phyloP scores from a whole-genome alignment of 2,113 vertebrate species.

The human region DNA sequence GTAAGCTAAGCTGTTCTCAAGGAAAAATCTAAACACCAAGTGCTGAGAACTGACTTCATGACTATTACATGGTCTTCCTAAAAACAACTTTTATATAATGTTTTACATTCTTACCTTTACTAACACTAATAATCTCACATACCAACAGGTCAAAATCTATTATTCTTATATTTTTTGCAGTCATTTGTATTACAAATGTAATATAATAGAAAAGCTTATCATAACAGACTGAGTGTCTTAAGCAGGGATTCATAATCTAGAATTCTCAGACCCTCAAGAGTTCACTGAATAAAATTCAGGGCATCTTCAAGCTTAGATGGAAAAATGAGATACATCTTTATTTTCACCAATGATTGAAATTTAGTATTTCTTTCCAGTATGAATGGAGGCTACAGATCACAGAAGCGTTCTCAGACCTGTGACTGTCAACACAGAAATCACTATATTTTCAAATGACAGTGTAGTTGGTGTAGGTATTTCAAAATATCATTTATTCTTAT shows the following conservation, averaged over 20 bases:
- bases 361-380: background rate
- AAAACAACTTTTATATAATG: constrained; percentile 1
- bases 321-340: background rate
- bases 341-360: constrained; percentile 41
- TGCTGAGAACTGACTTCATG: background rate
- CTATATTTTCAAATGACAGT: background rate
- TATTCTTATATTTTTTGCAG: background rate
- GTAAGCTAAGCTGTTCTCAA: background rate
- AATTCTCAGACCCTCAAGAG: background rate
- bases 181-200: constrained; percentile 12
- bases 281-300: background rate
- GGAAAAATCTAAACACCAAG: background rate
- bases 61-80: background rate
- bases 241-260: background rate
- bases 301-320: background rate
- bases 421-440: background rate
- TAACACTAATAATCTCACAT: background rate
- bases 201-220: background rate
- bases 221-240: background rate
- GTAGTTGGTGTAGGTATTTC: background rate
- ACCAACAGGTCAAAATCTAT: background rate
- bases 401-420: background rate
- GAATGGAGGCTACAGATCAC: background rate
- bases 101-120: background rate
- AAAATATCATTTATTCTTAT: background rate